phyloP scores from a whole-genome alignment of 2,797 vertebrate species.

The Chromis chromis region DNA sequence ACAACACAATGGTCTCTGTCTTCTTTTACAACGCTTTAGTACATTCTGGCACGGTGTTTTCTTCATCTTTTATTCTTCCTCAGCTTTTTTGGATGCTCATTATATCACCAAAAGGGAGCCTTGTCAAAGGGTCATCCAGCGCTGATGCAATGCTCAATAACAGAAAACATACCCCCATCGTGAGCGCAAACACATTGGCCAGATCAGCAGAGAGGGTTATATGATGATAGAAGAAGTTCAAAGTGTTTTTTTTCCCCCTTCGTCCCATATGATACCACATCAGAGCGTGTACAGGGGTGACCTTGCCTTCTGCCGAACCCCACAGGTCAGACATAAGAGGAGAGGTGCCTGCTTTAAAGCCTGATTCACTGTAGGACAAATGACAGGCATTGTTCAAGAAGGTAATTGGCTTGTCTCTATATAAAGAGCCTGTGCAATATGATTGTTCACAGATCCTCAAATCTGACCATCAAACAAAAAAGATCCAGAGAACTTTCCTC shows the following conservation, averaged over 20 bases:
- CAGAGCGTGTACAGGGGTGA: constrained; percentile 68
- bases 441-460: constrained; percentile 71
- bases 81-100: constrained; percentile 72
- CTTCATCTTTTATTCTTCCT: constrained; percentile 77
- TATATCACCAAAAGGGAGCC: constrained; percentile 78
- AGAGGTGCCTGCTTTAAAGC: constrained; percentile 67
- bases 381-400: constrained; percentile 70
- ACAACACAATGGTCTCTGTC: constrained; percentile 78
- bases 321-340: constrained; percentile 70
- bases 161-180: constrained; percentile 80
- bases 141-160: constrained; percentile 83
- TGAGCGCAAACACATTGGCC: constrained; percentile 78
- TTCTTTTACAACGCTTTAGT: constrained; percentile 72
- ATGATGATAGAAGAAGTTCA: constrained; percentile 80
- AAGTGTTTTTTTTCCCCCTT: constrained; percentile 42
- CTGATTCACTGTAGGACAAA: constrained; percentile 77
- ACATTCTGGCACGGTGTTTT: constrained; percentile 67
- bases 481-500: constrained; percentile 41
- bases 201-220: constrained; percentile 65
- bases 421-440: constrained; percentile 59
- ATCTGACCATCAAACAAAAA: constrained; percentile 40
- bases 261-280: constrained; percentile 74
- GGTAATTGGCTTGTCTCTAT: constrained; percentile 76
- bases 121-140: constrained; percentile 79
- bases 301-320: constrained; percentile 67